Conservation (phyloP, 2,113 vertebrate genomes). For the Urocitellus parryii region DNA sequence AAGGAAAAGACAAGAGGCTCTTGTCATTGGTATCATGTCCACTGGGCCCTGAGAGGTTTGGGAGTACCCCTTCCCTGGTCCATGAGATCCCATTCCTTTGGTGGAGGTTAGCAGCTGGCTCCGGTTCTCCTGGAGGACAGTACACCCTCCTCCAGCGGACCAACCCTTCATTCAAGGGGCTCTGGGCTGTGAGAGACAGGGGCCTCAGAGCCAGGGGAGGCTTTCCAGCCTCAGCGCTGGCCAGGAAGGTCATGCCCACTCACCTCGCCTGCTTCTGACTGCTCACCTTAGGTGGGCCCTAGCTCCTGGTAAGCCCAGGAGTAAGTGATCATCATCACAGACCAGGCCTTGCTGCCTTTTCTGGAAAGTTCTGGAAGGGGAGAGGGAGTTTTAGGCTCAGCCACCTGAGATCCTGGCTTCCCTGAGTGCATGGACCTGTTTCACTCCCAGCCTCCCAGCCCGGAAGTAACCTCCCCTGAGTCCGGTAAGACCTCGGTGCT, state of each 20-base stretch:
- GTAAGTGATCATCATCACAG: not conserved
- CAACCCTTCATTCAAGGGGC: not conserved
- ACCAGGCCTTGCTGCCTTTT: not conserved
- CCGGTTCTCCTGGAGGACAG: accelerated
- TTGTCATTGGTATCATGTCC: not conserved
- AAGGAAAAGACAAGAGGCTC: too few relatives aligned
- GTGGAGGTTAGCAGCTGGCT: not conserved
- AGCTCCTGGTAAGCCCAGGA: not conserved
- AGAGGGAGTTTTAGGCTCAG: not conserved
- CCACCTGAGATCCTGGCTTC: not conserved
- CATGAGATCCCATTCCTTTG: not conserved
- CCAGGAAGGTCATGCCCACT: accelerated
- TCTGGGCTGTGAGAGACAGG: not conserved
- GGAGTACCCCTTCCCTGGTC: too few relatives aligned
- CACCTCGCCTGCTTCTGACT: not conserved
- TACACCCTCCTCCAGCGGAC: too few relatives aligned
- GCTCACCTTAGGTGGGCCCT: accelerated
- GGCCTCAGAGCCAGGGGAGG: not conserved
- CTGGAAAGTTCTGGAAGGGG: not conserved
- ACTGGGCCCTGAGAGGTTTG: not conserved
- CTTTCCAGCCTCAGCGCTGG: not conserved
- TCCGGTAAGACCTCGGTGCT: not conserved
- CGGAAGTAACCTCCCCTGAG: accelerated
- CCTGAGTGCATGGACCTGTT: not conserved
- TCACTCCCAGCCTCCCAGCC: not conserved